Conservation (phyloP, 2,888 invertebrate species). For the Sesia apiformis region DNA sequence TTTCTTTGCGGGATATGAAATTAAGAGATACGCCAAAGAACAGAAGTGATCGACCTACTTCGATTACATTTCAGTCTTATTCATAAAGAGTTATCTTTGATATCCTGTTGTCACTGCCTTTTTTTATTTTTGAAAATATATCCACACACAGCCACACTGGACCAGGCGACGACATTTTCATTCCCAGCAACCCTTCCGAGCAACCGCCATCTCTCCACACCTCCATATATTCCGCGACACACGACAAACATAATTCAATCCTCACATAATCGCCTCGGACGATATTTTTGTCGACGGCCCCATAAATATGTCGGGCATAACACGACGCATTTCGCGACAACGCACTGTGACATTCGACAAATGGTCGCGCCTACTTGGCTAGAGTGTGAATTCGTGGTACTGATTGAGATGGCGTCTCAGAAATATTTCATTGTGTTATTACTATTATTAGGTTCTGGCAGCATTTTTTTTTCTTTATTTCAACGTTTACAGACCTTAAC, state of each 20-base stretch:
- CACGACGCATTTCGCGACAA: background rate
- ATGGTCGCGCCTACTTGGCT: background rate
- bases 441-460: background rate
- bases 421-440: background rate
- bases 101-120: too few relatives aligned
- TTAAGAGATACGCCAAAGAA: too few relatives aligned
- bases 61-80: too few relatives aligned
- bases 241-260: conserved; percentile 49
- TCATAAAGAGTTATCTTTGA: too few relatives aligned
- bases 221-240: conserved; percentile 41
- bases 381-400: background rate
- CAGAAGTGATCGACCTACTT: too few relatives aligned
- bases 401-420: background rate
- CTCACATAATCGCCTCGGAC: conserved; percentile 34
- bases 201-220: conserved; percentile 22
- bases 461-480: too few relatives aligned
- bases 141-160: too few relatives aligned
- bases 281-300: conserved; percentile 57
- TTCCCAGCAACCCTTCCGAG: background rate
- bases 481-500: too few relatives aligned
- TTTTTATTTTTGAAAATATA: too few relatives aligned
- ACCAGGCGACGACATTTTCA: background rate
- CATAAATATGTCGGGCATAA: conserved; percentile 48
- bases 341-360: background rate
- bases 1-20: too few relatives aligned